Conservation (phyloP, 2,113 vertebrate genomes). For the Romanogobio albipinnatus region DNA sequence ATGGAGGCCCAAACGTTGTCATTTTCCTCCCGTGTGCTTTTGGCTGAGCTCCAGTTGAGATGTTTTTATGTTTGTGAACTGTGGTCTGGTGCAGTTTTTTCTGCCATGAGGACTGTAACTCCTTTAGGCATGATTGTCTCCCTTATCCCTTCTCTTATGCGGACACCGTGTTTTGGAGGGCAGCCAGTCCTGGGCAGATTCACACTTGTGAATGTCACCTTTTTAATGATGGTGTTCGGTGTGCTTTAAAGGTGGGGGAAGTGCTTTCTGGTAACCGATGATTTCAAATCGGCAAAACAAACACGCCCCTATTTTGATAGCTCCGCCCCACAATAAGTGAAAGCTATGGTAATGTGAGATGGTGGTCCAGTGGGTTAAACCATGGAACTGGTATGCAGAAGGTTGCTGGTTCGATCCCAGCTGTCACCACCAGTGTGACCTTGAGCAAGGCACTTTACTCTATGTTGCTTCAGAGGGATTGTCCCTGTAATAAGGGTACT, state of each 20-base stretch:
- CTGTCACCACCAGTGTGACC: no score
- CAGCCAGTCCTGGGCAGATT: slow-evolving; percentile 12
- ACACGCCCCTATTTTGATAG: no score
- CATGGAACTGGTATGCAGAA: no score
- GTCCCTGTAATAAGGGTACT: no score
- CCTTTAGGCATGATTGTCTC: background rate
- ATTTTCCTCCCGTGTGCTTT: background rate
- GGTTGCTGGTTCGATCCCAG: no score
- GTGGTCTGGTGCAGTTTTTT: background rate
- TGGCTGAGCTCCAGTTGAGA: background rate
- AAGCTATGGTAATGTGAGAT: no score
- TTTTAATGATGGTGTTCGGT: background rate
- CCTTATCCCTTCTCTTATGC: background rate
- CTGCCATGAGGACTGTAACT: background rate
- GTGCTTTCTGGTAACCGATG: no score
- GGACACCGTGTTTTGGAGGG: background rate
- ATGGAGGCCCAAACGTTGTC: background rate
- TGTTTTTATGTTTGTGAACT: background rate
- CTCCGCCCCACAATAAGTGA: no score
- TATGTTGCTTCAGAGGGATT: no score
- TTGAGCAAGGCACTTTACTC: no score
- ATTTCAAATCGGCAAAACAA: no score
- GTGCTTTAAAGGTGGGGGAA: background rate
- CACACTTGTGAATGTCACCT: background rate
- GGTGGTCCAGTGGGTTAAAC: no score